Conservation (phyloP, 2,113 vertebrate species). For the Syrmaticus mikado region DNA sequence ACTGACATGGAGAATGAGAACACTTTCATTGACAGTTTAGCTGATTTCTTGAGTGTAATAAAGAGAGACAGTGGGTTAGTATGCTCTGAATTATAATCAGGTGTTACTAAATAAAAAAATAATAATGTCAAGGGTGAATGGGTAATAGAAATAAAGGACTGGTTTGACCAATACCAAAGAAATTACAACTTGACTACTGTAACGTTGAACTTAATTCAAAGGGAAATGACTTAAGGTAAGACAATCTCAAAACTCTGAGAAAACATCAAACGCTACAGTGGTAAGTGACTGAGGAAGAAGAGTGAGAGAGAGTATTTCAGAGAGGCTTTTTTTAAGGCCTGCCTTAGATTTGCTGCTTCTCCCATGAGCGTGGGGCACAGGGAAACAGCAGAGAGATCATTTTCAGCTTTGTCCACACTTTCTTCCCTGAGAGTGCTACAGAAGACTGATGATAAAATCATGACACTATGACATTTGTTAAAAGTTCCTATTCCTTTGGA, state of each 20-base stretch:
- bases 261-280: background rate
- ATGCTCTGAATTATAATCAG: background rate
- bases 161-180: background rate
- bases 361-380: background rate
- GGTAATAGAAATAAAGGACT: background rate
- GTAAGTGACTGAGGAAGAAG: background rate
- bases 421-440: background rate
- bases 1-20: background rate
- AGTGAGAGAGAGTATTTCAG: background rate
- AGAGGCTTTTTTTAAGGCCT: background rate
- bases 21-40: background rate
- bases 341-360: background rate
- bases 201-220: background rate
- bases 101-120: background rate
- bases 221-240: background rate
- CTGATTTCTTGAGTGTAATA: background rate
- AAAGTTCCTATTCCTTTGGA: background rate
- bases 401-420: background rate
- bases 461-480: background rate
- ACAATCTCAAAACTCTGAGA: background rate
- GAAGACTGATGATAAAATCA: background rate
- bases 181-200: background rate
- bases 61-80: background rate
- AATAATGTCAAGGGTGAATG: background rate
- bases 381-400: background rate